A percentile compares a stretch with the other conserved stretches of the same genome.
Conservation (phyloP, 2,888 invertebrate genomes). For the Eulithis prunata region DNA sequence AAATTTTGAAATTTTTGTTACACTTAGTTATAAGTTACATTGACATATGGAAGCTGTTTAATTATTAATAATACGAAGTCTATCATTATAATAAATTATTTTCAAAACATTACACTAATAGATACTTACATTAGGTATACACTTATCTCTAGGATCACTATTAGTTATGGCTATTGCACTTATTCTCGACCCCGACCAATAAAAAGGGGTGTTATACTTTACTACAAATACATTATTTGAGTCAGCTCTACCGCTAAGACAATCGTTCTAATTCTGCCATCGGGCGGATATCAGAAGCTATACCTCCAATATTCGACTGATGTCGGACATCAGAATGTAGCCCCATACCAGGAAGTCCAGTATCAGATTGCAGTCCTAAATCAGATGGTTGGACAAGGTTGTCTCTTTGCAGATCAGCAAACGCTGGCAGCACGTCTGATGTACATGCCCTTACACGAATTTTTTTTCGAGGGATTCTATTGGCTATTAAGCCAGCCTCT, state of each 20-base stretch:
- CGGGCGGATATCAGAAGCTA: slow-evolving; percentile 3
- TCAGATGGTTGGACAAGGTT: slow-evolving; percentile 6
- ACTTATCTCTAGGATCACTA: too few relatives aligned
- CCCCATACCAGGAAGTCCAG: slow-evolving; percentile 6
- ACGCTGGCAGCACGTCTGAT: slow-evolving; percentile 11
- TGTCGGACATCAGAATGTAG: slow-evolving; percentile 10
- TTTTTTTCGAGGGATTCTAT: slow-evolving; percentile 24
- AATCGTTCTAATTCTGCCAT: slow-evolving; percentile 12
- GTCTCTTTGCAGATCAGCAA: slow-evolving; percentile 7
- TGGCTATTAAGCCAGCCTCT: slow-evolving; percentile 25
- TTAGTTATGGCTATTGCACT: too few relatives aligned
- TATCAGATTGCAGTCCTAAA: slow-evolving; percentile 14
- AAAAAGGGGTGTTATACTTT: too few relatives aligned
- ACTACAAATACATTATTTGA: too few relatives aligned
- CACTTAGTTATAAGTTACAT: too few relatives aligned
- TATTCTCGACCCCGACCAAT: too few relatives aligned
- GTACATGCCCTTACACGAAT: slow-evolving; percentile 17
- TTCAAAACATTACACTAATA: too few relatives aligned
- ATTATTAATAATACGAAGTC: too few relatives aligned
- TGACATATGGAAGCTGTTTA: too few relatives aligned
- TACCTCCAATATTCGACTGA: slow-evolving; percentile 1
- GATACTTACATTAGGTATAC: too few relatives aligned
- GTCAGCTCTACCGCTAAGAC: background rate
- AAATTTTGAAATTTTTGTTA: too few relatives aligned
- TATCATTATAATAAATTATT: too few relatives aligned